phyloP scores from a whole-genome alignment of 2,888 invertebrate species.

The Synergus gifuensis region DNA sequence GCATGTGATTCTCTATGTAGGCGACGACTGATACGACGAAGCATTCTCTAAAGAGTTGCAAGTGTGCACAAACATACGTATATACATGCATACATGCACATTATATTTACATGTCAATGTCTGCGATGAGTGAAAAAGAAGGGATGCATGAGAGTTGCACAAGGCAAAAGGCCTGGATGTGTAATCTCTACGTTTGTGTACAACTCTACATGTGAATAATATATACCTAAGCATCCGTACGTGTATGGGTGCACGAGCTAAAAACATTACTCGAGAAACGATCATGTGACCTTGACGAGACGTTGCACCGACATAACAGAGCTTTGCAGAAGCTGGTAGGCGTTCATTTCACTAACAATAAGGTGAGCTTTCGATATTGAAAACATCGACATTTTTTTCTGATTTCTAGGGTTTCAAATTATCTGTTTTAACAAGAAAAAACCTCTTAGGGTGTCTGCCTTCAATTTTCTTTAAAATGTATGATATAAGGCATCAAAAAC shows the following conservation, averaged over 20 bases:
- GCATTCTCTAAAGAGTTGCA: conserved; percentile 6
- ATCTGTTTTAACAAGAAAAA: too few relatives aligned
- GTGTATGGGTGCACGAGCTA: conserved; percentile 55
- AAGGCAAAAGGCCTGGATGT: neutral
- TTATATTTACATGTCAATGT: conserved; percentile 44
- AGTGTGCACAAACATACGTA: conserved; percentile 43
- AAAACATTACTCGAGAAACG: conserved; percentile 61
- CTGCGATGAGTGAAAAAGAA: conserved; percentile 24
- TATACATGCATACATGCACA: conserved; percentile 26
- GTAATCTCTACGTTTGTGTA: neutral
- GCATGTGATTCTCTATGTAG: conserved; percentile 49
- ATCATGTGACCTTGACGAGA: conserved; percentile 67
- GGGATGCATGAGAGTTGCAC: conserved; percentile 5
- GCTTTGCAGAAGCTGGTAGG: conserved; percentile 5
- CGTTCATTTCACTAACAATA: too few relatives aligned
- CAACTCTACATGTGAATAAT: conserved; percentile 18
- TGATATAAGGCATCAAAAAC: too few relatives aligned
- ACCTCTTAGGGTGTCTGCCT: too few relatives aligned
- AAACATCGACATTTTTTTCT: too few relatives aligned
- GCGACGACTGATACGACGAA: conserved; percentile 43
- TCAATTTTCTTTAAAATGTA: too few relatives aligned
- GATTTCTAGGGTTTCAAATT: too few relatives aligned
- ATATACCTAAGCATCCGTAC: conserved; percentile 34
- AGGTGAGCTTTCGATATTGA: too few relatives aligned
- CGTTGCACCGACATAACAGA: conserved; percentile 67